Conservation (phyloP, 1,140 invertebrate genomes). For the Pygmarrhopalites habei region DNA sequence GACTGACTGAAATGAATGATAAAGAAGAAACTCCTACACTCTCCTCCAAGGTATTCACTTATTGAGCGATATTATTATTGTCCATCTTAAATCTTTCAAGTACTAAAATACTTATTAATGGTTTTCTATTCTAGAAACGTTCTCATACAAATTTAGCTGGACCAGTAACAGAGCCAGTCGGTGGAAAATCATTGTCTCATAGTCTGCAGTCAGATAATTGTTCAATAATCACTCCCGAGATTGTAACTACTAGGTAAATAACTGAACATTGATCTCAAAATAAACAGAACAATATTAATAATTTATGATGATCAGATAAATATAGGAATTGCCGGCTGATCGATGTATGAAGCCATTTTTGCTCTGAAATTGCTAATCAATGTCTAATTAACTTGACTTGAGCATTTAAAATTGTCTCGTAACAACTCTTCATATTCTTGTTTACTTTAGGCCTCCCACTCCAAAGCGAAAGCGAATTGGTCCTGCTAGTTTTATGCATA, state of each 20-base stretch:
- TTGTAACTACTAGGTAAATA: constrained; percentile 15
- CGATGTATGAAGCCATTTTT: neutral
- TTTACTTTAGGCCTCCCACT: constrained; percentile 27
- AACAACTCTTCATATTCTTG: neutral
- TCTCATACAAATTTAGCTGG: neutral
- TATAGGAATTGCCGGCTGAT: constrained; percentile 10
- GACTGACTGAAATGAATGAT: constrained; percentile 47
- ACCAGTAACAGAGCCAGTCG: neutral
- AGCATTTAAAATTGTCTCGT: neutral
- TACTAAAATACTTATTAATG: neutral
- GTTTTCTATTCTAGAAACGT: constrained; percentile 17
- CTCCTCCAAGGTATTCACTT: neutral
- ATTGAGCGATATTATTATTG: neutral
- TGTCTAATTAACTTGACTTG: neutral
- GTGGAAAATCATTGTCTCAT: neutral
- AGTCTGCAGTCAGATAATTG: neutral
- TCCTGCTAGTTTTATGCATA: constrained; percentile 7
- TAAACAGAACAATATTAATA: neutral
- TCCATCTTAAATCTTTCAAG: neutral
- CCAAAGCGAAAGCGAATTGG: constrained; percentile 31
- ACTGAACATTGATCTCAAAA: neutral
- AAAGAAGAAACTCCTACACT: constrained; percentile 33
- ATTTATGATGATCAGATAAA: constrained; percentile 5
- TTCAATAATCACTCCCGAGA: constrained; percentile 16
- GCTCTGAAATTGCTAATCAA: constrained; percentile 5